Base-by-base conservation (phyloP, 92 coral and sea anemone genomes). In the Porites divaricata region DNA sequence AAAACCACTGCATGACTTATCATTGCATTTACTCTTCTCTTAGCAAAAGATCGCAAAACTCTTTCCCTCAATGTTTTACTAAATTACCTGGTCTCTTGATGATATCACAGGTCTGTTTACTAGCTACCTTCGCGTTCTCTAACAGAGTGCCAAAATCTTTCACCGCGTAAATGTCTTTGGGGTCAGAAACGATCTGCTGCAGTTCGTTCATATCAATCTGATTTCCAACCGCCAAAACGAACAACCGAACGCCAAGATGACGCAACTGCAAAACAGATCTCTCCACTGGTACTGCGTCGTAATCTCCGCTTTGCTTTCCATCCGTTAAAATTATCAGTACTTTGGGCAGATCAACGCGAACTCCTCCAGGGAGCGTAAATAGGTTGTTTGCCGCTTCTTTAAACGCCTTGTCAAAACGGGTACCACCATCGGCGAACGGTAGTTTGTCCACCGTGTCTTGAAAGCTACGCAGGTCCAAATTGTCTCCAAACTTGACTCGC, bases 391-490 rank as follows among this genome's bases (percentile, higher is more conserved):
- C 78, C 0, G 84, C 80, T 28, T 69, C 65, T 17, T 74, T 76
- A 54, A 95, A 78, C 3, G 95, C 96, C 59, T 82, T 83, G 73
- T 79, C 88, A 19, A 90, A 64, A 23, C 88, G 86, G 0, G 93
- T 83, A 10, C 80, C 63, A 1, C 94, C 98, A 11, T 86, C 81
- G 15, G 88, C 86, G 52, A 86, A 89, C 23, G 92, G 88, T 20
- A 91, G 54, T 0, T 35, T 66, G 64, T 88, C 89, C 49, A 95
- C 81, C 11, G 81, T 88, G 23, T 70, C 64, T 49, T 72, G 63
- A 23, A 93, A 89, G 14, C 53, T 76, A 13, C 68, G 81, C 24
- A 87, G 91, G 70, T 81, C 84, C 57, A 74, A 35, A 77, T 85
- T 66, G 53, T 82, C 83, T 53, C 85, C 86, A 75, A 89, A 75